Base-by-base conservation (phyloP, 2,888 invertebrate genomes). In the Abscondita cerata region DNA sequence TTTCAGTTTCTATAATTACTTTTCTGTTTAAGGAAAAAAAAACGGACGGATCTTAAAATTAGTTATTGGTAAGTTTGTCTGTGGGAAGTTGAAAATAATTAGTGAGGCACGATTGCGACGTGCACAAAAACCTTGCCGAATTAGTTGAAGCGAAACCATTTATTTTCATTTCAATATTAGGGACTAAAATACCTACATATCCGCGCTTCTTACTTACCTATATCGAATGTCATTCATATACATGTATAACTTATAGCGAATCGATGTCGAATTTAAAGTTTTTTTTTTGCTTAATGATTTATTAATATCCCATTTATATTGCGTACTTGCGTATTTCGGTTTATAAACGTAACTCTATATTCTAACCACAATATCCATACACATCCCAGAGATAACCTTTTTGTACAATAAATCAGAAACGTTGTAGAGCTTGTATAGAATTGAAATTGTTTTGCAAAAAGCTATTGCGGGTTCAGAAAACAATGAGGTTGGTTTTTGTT, bases 321-420 rank as follows among this genome's bases (percentile, higher is more conserved):
- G n/a, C n/a, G n/a, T n/a, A n/a, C n/a, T n/a, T 64, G 64, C 66
- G 63, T 66, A 69, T 70, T 60, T 64, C 20, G 40, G 48, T 52
- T n/a, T n/a, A n/a, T n/a, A n/a, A n/a, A 69, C 60, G 61, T 66
- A 68, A 66, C 65, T 68, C 58, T 67, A 68, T 68, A 68, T 68
- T 66, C 55, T 56, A 67, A 64, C 67, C 65, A 57, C 65, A 61
- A 65, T 65, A 67, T 65, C 61, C 60, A 63, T 58, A 56, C 33
- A 41, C 3, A 18, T n/a, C n/a, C n/a, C 63, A 55, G 53, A 66
- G 68, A 70, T 68, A 68, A 67, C 60, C 68, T 68, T 70, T 25
- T 69, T 70, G 64, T 60, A 59, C 60, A 48, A 62, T 57, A 62
- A 58, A 62, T 62, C 57, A 58, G 33, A 40, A 36, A 48, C 52